Percentiles rank a stretch among this genome's conserved stretches.
These are phyloP conservation scores for Lypha dubia DNA, from an alignment of 2,888 invertebrate species.

Conservation along the genomic window DNA sequence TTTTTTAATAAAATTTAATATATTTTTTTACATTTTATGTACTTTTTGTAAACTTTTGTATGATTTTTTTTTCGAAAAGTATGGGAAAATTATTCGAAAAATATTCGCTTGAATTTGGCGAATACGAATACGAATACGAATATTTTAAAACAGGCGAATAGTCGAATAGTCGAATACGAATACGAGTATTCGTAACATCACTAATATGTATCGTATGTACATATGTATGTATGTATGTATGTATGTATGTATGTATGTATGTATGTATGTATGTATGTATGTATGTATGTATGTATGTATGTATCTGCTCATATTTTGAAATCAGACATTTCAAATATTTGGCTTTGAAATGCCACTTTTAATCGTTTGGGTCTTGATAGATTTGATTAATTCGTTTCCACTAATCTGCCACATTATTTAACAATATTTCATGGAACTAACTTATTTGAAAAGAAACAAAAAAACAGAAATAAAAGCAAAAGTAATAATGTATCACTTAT, in stretches of 20 bases:
- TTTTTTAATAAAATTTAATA: too few species aligned
- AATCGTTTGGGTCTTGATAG: neutral
- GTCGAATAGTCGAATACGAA: too few species aligned
- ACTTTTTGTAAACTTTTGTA: too few species aligned
- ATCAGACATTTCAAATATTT: neutral
- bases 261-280: neutral
- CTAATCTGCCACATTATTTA: neutral
- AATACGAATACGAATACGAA: too few species aligned
- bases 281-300: neutral
- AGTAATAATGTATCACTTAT: conserved; percentile 11
- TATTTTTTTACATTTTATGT: too few species aligned
- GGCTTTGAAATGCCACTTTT: neutral
- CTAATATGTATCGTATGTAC: too few species aligned
- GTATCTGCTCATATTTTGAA: neutral
- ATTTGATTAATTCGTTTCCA: neutral
- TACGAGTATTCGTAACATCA: too few species aligned
- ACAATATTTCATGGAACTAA: neutral
- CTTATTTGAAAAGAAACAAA: neutral
- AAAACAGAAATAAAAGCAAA: too few species aligned
- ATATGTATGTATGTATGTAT: neutral
- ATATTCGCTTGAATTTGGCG: too few species aligned
- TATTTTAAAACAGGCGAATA: too few species aligned
- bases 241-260: neutral
- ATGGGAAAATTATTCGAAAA: too few species aligned
- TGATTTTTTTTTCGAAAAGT: too few species aligned